phyloP scores from a whole-genome alignment of 2,888 invertebrate species.

The Dryomyza anilis region DNA sequence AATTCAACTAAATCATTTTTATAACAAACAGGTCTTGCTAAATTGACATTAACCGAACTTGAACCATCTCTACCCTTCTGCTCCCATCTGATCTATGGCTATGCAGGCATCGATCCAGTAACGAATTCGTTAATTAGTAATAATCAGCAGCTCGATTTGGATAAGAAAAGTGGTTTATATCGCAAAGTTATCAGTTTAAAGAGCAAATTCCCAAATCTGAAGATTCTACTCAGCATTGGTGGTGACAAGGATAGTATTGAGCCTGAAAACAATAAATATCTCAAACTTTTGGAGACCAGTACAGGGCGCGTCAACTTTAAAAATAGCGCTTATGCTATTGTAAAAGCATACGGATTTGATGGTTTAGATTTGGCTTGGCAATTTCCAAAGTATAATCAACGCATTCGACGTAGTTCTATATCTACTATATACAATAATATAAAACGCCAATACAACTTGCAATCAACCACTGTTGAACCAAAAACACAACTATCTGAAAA shows the following conservation, averaged over 20 bases:
- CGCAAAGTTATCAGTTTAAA: conserved; percentile 73
- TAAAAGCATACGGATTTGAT: conserved; percentile 82
- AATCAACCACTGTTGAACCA: no score
- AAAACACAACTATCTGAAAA: no score
- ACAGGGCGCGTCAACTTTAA: conserved; percentile 77
- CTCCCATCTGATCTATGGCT: conserved; percentile 79
- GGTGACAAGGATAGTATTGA: conserved; percentile 74
- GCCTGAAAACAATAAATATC: conserved; percentile 70
- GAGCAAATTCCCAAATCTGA: conserved; percentile 71
- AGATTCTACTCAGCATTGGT: conserved; percentile 77
- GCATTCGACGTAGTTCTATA: no score
- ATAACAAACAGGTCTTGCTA: conserved; percentile 85
- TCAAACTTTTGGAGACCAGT: conserved; percentile 74
- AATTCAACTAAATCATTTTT: no score
- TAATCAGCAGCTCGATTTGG: conserved; percentile 75
- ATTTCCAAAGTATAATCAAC: conserved; percentile 77
- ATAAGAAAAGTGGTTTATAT: conserved; percentile 74
- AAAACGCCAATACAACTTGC: no score
- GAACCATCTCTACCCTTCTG: conserved; percentile 78
- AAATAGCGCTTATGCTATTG: conserved; percentile 73
- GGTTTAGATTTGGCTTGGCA: conserved; percentile 88
- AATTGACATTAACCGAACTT: conserved; percentile 73
- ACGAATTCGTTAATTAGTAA: conserved; percentile 73
- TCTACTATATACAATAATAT: no score
- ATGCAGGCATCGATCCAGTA: conserved; percentile 74